Conservation (phyloP, 2,797 vertebrate species). For the Lycodopsis pacificus region DNA sequence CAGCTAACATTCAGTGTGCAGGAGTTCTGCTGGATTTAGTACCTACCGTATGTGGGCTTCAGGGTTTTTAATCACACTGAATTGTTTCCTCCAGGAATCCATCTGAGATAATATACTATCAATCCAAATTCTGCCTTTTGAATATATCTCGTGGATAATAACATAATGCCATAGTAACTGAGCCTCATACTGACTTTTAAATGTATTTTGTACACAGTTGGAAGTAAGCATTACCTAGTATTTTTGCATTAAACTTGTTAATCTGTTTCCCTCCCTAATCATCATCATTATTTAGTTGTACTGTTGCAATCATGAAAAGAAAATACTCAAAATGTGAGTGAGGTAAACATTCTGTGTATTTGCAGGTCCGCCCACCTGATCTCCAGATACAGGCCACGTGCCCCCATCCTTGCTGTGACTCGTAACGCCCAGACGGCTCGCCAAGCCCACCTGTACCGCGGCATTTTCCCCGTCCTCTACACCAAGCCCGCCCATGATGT, state of each 20-base stretch:
- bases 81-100: not conserved
- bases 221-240: not conserved
- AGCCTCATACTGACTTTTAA: not conserved
- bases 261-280: not conserved
- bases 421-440: slow-evolving; percentile 94
- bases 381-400: slow-evolving; percentile 95
- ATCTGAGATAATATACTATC: not conserved
- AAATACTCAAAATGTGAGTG: not conserved
- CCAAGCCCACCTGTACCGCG: slow-evolving; percentile 96
- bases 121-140: not conserved
- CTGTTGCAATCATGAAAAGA: not conserved
- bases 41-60: not conserved
- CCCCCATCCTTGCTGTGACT: slow-evolving; percentile 96
- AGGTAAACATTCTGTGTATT: slow-evolving; percentile 3
- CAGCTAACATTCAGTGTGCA: not conserved
- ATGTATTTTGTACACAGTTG: not conserved
- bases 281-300: not conserved
- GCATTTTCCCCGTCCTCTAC: slow-evolving; percentile 96
- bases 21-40: not conserved
- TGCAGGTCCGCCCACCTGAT: slow-evolving; percentile 95
- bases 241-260: not conserved
- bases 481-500: slow-evolving; percentile 86
- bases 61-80: not conserved
- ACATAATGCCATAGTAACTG: not conserved
- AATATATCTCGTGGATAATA: not conserved